These are phyloP conservation scores for Trachelus iudaicus DNA, from an alignment of 2,888 invertebrate species.

Conservation along the genomic window DNA sequence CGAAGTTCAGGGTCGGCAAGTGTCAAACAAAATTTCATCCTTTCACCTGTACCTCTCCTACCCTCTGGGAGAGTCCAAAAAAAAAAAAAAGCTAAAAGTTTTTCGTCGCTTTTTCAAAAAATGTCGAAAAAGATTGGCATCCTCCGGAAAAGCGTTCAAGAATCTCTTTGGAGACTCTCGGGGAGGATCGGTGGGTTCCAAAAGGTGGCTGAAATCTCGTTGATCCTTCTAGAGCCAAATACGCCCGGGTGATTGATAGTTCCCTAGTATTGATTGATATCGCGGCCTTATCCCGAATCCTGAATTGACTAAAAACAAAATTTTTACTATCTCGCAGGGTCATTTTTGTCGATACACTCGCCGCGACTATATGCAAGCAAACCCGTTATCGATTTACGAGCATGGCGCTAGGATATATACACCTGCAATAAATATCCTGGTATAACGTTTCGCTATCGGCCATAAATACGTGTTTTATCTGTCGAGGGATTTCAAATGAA, in stretches of 20 bases:
- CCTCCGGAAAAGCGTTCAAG: no score
- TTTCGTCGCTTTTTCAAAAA: no score
- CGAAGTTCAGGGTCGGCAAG: no score
- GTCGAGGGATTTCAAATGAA: conserved; percentile 56
- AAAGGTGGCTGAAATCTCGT: not conserved
- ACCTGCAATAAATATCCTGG: conserved; percentile 48
- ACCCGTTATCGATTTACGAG: conserved; percentile 52
- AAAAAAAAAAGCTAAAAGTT: no score
- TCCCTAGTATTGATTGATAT: no score
- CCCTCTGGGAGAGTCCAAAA: no score
- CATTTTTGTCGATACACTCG: not conserved
- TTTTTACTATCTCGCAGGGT: not conserved
- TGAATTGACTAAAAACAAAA: not conserved
- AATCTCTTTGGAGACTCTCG: not conserved
- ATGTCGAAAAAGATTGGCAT: no score
- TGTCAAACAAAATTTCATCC: no score
- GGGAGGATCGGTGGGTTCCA: not conserved
- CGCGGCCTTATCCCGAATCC: not conserved
- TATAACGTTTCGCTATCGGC: conserved; percentile 48
- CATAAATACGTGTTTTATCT: conserved; percentile 58
- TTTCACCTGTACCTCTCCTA: no score
- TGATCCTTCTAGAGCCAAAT: no score
- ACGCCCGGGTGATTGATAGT: no score
- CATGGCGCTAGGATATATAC: conserved; percentile 32
- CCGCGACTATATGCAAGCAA: not conserved